Percentiles rank a stretch among this genome's conserved stretches.
Conservation (phyloP, 2,888 invertebrate species). For the Abrostola tripartita region DNA sequence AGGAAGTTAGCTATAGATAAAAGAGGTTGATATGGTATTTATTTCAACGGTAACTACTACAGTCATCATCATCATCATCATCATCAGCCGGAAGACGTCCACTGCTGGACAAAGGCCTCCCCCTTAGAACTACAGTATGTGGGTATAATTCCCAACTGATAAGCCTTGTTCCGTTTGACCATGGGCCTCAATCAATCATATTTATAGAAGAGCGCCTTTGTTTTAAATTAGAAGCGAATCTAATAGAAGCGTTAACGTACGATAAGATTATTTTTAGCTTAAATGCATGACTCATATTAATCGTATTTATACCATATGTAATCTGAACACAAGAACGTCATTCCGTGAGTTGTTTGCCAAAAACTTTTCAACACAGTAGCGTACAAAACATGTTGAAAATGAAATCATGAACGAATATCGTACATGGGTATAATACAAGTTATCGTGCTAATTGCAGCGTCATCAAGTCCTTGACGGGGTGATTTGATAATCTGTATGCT, state of each 20-base stretch:
- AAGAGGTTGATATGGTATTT: no score
- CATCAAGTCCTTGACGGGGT: conserved; percentile 18
- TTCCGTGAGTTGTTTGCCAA: conserved; percentile 28
- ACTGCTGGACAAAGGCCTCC: no score
- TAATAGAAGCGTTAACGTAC: neutral
- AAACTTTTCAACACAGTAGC: conserved; percentile 6
- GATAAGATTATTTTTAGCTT: neutral
- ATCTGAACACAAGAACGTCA: neutral
- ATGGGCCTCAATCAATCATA: neutral
- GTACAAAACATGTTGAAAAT: conserved; percentile 9
- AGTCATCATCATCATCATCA: no score
- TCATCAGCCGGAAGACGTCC: no score
- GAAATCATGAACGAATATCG: conserved; percentile 29
- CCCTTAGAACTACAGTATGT: no score
- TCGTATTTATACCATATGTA: neutral
- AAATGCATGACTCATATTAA: neutral
- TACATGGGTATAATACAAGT: conserved; percentile 28
- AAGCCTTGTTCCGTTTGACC: conserved; percentile 9
- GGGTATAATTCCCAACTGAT: conserved; percentile 17
- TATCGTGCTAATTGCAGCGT: conserved; percentile 25
- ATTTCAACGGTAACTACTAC: no score
- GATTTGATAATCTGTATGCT: neutral
- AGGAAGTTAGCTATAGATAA: no score
- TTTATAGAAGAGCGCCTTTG: neutral
- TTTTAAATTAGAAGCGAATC: neutral